Base-by-base conservation (phyloP, 2,113 vertebrate species). In the Carlito syrichta region DNA sequence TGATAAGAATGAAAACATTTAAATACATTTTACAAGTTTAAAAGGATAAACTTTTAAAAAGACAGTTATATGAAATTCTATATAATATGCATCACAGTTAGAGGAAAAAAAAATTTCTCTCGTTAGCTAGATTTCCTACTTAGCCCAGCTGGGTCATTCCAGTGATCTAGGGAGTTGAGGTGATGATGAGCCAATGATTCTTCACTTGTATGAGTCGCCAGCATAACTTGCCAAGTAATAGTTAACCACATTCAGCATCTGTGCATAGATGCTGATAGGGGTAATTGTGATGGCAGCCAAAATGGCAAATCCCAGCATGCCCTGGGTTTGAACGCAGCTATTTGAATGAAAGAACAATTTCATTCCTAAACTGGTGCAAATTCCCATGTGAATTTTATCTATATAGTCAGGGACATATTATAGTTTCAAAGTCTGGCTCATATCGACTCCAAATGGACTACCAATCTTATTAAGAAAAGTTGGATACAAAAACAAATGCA, bases 221-320 rank as follows among this genome's bases (percentile, higher is more conserved):
- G 91, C 17, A 76, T 94, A 97, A 97, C 96, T 86, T 97, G 94
- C 97, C 98, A 97, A n/a, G 96, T 81, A 95, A 89, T 52, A 94
- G 97, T 96, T 97, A 94, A 93, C 82, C 94, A 77, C 95, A 96
- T 92, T 95, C 93, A 93, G 97, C 97, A 98, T 97, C 97, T 98
- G 98, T 97, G 96, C 93, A 95, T 56, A 84, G 74, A 93, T n/a
- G 91, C 62, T 97, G 96, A 97, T 96, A 91, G 95, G 94, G 91
- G 93, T 97, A 96, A 97, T 97, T 97, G 93, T 82, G 83, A 81
- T 62, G 74, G 79, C 86, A 97, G 96, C 95, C 97, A 97, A 91
- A 97, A 97, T 81, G 96, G 92, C 86, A 97, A 81, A 93, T 94
- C 96, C 96, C 95, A 96, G 97, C 93, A 93, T 97, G 94, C 71